Base-by-base conservation (phyloP, 2,113 vertebrate genomes). In the Thermophis baileyi region DNA sequence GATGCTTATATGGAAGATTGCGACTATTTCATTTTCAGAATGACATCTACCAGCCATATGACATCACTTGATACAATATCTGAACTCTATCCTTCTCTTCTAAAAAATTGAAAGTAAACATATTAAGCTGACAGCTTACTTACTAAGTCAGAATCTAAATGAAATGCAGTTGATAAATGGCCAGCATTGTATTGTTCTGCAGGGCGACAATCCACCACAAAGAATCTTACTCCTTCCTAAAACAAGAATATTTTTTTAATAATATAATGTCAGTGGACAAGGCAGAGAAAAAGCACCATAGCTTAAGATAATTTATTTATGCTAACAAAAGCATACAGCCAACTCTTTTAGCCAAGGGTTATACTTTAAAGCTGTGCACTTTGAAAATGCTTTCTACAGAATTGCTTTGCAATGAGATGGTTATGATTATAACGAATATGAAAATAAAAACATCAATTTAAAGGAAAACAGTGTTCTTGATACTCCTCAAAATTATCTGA, bases 181-280 rank as follows among this genome's bases (percentile, higher is more conserved):
- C 99, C 99, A 91, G 99, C 98, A 87, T 99, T 99, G 97, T 99
- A 99, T 96, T 99, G 99, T 96, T 99, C 99, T 22, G 99, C 99
- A 95, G 99, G 99, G 93, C 99, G 98, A 95, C 99, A 99, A 94
- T 99, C 99, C 96, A 99, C 99, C 93, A 99, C 99, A 93, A 99
- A 99, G 97, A 99, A 99, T 4, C 99, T 98, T 5, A 99, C 99
- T 90, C 99, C 99, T 90, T 99, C 99, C 99, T 99, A 94, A 92
- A 96, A 97, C 46, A 95, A 93, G 92, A 94, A 85, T 3, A 94
- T 92, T 92, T 81, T 81, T 81, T 92, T 6, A 90, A 5, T 92
- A 14, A 55, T 55, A 57, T 24, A 55, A 60, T 14, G 24, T 57
- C 94, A 85, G 44, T 96, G 94, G 0, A 10, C 53, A 50, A 92